Base-by-base conservation (phyloP, 2,113 vertebrate species). In the Mustela nigripes region DNA sequence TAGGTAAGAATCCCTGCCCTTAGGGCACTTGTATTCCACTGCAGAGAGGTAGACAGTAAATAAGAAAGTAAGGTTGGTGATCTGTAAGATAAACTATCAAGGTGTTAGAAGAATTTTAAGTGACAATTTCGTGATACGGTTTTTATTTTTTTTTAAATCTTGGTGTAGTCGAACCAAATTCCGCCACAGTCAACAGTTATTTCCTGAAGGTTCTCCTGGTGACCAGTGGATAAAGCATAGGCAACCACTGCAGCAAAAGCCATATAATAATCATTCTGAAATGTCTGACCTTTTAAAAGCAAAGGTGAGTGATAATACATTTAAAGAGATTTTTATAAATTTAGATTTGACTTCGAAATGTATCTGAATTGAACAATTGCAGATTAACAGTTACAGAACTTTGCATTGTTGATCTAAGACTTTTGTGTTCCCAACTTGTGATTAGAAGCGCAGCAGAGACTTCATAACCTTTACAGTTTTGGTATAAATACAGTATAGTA, bases 201-300 rank as follows among this genome's bases (percentile, higher is more conserved):
- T 98, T 96, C 95, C 98, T 31, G 99, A 99, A 42, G 98, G 98
- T 5, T 98, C 98, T 98, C 98, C 98, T 94, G 99, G 98, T 92
- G 99, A 99, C 39, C 97, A 98, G 48, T 99, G 98, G 92, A 53
- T 98, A 39, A 99, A 99, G 98, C 97, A 99, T 95, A 99, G 99
- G 97, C 99, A 98, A 60, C 98, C 98, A 19, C 85, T 96, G 74
- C 98, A 96, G 50, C 98, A 98, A 97, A 99, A 99, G 98, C 98
- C 98, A 90, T 97, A 79, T 74, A 99, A 90, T 53, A 98, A 85
- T 98, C 99, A 99, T 96, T 94, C 97, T 92, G 99, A 99, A 69
- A 87, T 98, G 48, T 98, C 98, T 79, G 99, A 99, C 96, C 96
- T 98, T 81, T 96, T 99, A 85, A 99, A 99, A 98, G 80, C 97